Conservation (phyloP, 2,888 invertebrate genomes). For the Thecocarcelia acutangulata region DNA sequence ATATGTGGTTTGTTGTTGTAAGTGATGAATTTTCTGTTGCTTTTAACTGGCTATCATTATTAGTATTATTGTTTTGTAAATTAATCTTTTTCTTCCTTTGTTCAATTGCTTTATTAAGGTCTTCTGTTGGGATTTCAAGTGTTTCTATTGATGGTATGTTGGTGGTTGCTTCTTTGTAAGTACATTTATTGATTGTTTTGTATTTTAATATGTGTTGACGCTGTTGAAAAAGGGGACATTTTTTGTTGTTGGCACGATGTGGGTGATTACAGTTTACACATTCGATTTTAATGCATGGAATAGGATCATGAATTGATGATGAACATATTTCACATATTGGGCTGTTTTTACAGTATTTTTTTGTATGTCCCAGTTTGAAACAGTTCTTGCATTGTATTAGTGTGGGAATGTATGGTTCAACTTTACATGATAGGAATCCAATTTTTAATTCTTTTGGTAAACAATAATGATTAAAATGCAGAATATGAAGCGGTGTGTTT, state of each 20-base stretch:
- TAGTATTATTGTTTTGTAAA: no score
- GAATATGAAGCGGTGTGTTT: background rate
- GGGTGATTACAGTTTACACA: background rate
- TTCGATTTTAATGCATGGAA: background rate
- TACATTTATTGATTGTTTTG: no score
- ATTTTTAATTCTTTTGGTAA: background rate
- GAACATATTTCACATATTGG: background rate
- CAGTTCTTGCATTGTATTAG: constrained; percentile 6
- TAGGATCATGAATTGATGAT: background rate
- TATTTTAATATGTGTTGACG: background rate
- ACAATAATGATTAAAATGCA: background rate
- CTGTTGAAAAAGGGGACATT: background rate
- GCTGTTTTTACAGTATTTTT: background rate
- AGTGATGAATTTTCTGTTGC: no score
- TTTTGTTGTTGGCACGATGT: background rate
- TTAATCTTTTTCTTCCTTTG: no score
- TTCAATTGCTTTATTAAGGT: no score
- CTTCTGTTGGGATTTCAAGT: no score
- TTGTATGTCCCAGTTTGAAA: background rate
- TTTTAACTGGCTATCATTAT: no score
- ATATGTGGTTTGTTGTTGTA: no score
- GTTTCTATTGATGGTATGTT: background rate
- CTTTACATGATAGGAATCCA: background rate
- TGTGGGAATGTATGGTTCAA: background rate
- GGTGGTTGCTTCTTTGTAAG: no score